Conservation (phyloP, 2,888 invertebrate genomes). For the Drosophila cognata region DNA sequence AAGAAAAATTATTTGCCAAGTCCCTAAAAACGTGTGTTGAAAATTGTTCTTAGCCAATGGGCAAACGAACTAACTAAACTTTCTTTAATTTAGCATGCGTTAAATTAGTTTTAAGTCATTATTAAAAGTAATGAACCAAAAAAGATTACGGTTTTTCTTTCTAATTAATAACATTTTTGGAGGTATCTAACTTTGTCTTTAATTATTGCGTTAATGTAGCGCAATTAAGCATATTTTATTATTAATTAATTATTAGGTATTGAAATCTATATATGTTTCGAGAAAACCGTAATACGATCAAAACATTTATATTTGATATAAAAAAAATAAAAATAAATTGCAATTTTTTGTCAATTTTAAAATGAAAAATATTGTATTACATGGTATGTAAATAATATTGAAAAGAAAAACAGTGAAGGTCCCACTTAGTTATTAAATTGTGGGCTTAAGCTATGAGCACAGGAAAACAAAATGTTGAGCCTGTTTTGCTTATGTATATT, state of each 20-base stretch:
- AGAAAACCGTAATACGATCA: not conserved
- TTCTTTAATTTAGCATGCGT: constrained; percentile 5
- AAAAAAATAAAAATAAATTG: not conserved
- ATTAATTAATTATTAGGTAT: not conserved
- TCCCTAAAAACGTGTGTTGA: not conserved
- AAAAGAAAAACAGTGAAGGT: not conserved
- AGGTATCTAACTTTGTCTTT: not conserved
- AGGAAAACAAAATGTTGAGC: constrained; percentile 4
- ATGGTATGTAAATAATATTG: not conserved
- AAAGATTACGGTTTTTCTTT: not conserved
- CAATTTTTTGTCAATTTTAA: not conserved
- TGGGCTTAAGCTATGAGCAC: constrained; percentile 18
- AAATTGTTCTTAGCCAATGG: constrained; percentile 2
- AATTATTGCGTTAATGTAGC: not conserved
- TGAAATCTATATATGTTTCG: not conserved
- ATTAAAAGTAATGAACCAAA: not conserved
- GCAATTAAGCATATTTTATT: not conserved
- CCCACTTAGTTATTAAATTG: not conserved
- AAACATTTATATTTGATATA: not conserved
- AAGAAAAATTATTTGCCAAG: constrained; percentile 10
- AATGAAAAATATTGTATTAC: not conserved
- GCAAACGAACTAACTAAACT: not conserved
- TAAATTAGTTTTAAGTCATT: not conserved
- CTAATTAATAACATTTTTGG: not conserved
- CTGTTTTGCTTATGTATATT: constrained; percentile 14